These are phyloP conservation scores for Philereme vetulata DNA, from an alignment of 2,888 invertebrate species.

Conservation along the genomic window DNA sequence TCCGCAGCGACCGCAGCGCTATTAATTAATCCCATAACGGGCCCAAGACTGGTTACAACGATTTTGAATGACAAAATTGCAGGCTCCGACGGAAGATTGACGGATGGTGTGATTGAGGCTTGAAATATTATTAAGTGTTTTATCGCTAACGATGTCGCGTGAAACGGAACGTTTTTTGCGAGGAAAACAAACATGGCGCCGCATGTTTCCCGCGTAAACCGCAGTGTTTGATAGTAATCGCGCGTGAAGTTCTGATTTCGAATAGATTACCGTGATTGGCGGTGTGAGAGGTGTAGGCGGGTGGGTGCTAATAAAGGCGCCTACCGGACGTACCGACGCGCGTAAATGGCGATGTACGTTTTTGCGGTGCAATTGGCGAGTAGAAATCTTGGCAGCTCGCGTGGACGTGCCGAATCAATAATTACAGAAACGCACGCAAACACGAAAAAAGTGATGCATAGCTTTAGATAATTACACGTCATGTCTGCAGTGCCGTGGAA, in stretches of 20 bases:
- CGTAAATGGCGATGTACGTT: slow-evolving; percentile 56
- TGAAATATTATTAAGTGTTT: slow-evolving; percentile 64
- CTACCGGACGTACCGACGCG: slow-evolving; percentile 51
- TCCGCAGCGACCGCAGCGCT: slow-evolving; percentile 48
- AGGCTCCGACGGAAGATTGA: slow-evolving; percentile 57
- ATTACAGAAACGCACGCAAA: slow-evolving; percentile 49
- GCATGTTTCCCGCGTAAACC: slow-evolving; percentile 53
- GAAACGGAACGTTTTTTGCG: slow-evolving; percentile 44
- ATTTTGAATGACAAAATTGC: slow-evolving; percentile 75
- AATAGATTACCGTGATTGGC: slow-evolving; percentile 71
- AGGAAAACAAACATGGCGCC: slow-evolving; percentile 49
- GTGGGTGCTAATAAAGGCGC: slow-evolving; percentile 54
- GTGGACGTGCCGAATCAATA: slow-evolving; percentile 55
- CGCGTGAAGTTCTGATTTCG: slow-evolving; percentile 69
- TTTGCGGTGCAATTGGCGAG: slow-evolving; percentile 57
- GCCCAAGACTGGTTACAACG: slow-evolving; percentile 53
- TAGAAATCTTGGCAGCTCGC: slow-evolving; percentile 53
- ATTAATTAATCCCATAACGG: slow-evolving; percentile 74
- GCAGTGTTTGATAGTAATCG: slow-evolving; percentile 55
- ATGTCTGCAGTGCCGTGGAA: slow-evolving; percentile 38
- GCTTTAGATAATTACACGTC: slow-evolving; percentile 55
- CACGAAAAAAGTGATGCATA: slow-evolving; percentile 55
- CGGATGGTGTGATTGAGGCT: slow-evolving; percentile 68
- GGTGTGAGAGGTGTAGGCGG: slow-evolving; percentile 42
- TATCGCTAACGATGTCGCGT: slow-evolving; percentile 56